Percentiles rank a stretch among this genome's conserved stretches.
These are phyloP conservation scores for Aplysina aerophoba DNA, from an alignment of 37 sponge, comb jelly and placozoan genomes.

Conservation along the genomic window DNA sequence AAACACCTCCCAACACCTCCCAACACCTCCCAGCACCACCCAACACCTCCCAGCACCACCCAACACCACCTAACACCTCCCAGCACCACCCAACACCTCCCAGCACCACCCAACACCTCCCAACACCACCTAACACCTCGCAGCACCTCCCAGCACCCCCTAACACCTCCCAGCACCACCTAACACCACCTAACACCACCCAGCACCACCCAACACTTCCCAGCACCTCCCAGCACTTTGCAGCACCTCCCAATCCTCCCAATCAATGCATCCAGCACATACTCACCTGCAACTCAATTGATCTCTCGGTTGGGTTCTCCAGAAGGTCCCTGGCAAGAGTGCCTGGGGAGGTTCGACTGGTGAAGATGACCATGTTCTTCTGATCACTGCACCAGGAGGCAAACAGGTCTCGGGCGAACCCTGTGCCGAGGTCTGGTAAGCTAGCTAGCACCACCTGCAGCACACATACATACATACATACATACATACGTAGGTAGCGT, in stretches of 20 bases:
- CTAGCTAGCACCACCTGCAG: slow-evolving; percentile 91
- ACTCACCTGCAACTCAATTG: slow-evolving; percentile 65
- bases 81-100: no score
- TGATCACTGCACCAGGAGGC: slow-evolving; percentile 82
- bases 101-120: not conserved
- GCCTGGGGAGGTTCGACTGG: slow-evolving; percentile 67
- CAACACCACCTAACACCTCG: not conserved
- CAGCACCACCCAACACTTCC: no score
- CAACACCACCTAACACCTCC: no score
- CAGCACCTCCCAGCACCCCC: no score
- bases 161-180: no score
- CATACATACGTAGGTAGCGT: no score
- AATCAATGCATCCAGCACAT: not conserved
- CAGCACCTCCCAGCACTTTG: not conserved
- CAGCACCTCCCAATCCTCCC: not conserved
- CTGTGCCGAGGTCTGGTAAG: slow-evolving; percentile 87
- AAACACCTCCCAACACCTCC: not conserved
- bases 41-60: no score
- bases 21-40: not conserved
- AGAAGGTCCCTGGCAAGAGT: slow-evolving; percentile 79
- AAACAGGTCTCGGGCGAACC: slow-evolving; percentile 93
- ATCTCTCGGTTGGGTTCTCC: slow-evolving; percentile 58
- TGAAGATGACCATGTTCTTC: slow-evolving; percentile 83
- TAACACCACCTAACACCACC: no score
- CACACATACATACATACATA: not conserved